Evolutionary conservation across 2,797 vertebrate species (phyloP).

Genomic region (Lemur catta): DNA sequence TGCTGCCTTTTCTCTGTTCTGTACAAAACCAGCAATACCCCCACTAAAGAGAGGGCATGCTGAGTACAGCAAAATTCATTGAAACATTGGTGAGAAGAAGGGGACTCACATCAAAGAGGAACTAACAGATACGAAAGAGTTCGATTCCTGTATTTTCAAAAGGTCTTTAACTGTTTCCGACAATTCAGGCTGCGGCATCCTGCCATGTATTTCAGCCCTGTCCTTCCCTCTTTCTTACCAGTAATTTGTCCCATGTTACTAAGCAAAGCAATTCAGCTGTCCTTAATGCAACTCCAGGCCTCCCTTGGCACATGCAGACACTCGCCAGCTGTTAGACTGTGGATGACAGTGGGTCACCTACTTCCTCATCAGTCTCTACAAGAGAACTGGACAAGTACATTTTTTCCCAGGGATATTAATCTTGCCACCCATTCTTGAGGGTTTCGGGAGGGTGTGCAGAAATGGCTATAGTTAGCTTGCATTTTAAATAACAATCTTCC

Average conservation of each 20-base stretch:
- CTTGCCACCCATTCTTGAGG: neutral
- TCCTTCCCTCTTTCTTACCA: neutral
- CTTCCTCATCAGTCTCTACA: neutral
- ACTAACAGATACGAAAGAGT: neutral
- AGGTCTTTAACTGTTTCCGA: neutral
- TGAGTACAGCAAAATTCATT: neutral
- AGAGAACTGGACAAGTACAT: neutral
- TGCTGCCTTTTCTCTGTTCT: neutral
- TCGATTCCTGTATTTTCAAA: neutral
- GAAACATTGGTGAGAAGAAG: neutral
- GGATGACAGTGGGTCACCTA: neutral
- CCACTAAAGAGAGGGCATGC: neutral
- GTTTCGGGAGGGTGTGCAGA: neutral
- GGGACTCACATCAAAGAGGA: neutral
- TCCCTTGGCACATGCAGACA: neutral
- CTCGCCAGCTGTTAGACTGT: neutral
- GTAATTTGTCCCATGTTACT: neutral
- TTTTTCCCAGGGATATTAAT: neutral
- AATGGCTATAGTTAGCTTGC: neutral
- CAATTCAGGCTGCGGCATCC: neutral
- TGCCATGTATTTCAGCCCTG: neutral
- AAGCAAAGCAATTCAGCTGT: neutral
- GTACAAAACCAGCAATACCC: neutral
- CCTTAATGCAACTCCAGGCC: neutral
- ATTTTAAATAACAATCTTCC: neutral